These are phyloP conservation scores for Chlorops oryzae DNA, from an alignment of 1,140 invertebrate genomes.

Conservation along the genomic window DNA sequence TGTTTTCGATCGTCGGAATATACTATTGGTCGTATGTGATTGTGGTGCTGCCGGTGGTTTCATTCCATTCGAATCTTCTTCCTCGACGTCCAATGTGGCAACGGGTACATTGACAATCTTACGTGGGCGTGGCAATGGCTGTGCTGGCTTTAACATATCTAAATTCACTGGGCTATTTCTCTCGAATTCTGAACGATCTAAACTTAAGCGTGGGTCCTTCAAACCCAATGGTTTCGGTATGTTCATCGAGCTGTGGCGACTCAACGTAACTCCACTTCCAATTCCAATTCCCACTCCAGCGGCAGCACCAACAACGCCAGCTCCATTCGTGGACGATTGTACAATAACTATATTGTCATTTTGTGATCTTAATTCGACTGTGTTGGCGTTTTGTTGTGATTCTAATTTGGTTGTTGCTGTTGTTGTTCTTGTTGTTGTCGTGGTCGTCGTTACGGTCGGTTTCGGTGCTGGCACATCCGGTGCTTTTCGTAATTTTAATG, in stretches of 20 bases:
- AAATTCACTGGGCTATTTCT: slow-evolving; percentile 21
- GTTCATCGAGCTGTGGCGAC: slow-evolving; percentile 38
- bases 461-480: slow-evolving; percentile 39
- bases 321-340: slow-evolving; percentile 19
- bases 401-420: neutral
- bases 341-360: slow-evolving; percentile 18
- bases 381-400: no score
- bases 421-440: slow-evolving; percentile 13
- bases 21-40: slow-evolving; percentile 20
- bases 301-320: no score
- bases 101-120: slow-evolving; percentile 41
- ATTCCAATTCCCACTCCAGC: no score
- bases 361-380: no score
- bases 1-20: slow-evolving; percentile 41
- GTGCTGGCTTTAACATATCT: slow-evolving; percentile 26
- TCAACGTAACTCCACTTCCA: slow-evolving; percentile 15
- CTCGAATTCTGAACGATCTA: slow-evolving; percentile 38
- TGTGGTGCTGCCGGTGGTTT: slow-evolving; percentile 2
- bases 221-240: slow-evolving; percentile 15
- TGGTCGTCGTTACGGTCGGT: slow-evolving; percentile 15
- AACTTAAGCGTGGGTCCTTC: slow-evolving; percentile 38
- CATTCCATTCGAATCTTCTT: no score
- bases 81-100: slow-evolving; percentile 39
- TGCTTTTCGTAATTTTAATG: slow-evolving; percentile 37
- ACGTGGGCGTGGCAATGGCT: slow-evolving; percentile 35